Evolutionary conservation across 2,113 vertebrate species (phyloP), one percentile per base, ranked within the genome.

Genomic region (Phainopepla nitens): DNA sequence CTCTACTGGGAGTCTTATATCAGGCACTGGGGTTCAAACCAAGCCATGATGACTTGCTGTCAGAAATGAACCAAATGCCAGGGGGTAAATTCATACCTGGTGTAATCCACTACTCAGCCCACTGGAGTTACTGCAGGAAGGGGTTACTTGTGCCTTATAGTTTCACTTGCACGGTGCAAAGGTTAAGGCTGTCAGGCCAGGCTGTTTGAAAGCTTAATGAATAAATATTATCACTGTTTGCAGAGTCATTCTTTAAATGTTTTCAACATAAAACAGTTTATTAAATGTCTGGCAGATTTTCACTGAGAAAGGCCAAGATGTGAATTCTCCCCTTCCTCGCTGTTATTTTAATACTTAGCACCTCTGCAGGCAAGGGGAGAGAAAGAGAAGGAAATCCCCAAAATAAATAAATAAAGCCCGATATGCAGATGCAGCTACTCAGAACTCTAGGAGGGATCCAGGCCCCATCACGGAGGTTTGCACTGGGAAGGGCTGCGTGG

Each of bases 201-300:
- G 47, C 88, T 95, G 79, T 87, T 93, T 92, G 95, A 95, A 96
- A 94, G 79, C 58, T 96, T 96, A 95, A 96, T 8, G 51, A 92
- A 81, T 89, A 80, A 89, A 82, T 78, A 90, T 95, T 96, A 96
- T 94, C 95, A 95, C 79, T 96, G 93, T 95, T 96, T 93, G 85
- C 60, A 92, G 93, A 94, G 85, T 81, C 95, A 92, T 94, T 96
- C 88, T 92, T 97, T 92, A 97, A 86, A 94, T 75, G 82, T 94
- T 96, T 95, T 91, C 77, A 82, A 9, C 80, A 51, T 89, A 87
- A 93, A 94, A 47, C 79, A 93, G 60, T 91, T 95, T 92, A 96
- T 96, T 94, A 96, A 94, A 94, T 60, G 51, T 56, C 94, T 83
- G 90, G 71, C 68, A 91, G 76, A 31, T 72, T 89, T 93, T 94